Percentiles rank a stretch among this genome's conserved stretches.
Evolutionary conservation across 2,113 vertebrate genomes (phyloP).

Genomic region (Mellivora capensis): DNA sequence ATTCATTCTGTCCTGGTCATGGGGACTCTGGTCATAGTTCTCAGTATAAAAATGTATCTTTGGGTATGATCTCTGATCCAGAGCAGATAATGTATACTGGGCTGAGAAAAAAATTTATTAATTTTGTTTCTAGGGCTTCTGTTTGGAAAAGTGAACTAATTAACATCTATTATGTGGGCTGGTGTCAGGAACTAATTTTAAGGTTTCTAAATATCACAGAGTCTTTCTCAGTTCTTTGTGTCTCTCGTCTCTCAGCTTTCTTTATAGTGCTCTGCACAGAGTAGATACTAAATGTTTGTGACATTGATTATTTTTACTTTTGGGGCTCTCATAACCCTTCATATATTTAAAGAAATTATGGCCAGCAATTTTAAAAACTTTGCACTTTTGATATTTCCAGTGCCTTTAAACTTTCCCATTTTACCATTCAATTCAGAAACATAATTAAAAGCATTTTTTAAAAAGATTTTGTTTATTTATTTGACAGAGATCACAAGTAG

Average conservation of each 20-base stretch:
- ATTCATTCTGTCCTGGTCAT: neutral
- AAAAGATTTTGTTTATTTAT: too few species aligned
- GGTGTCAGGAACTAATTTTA: neutral
- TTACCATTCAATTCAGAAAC: constrained; percentile 12
- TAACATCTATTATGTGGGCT: neutral
- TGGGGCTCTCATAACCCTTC: neutral
- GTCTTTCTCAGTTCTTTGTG: neutral
- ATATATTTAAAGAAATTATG: neutral
- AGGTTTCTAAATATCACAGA: neutral
- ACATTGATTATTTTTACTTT: neutral
- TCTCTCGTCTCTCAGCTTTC: neutral
- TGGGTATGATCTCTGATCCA: neutral
- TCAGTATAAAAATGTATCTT: neutral
- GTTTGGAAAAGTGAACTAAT: neutral
- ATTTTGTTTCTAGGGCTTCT: neutral
- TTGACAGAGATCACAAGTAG: too few species aligned
- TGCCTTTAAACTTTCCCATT: neutral
- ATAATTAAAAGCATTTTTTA: neutral
- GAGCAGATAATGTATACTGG: neutral
- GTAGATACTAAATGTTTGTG: neutral
- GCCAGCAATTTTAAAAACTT: neutral
- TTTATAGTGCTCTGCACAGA: neutral
- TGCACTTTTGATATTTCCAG: neutral
- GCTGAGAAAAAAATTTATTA: neutral
- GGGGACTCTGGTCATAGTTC: neutral